These are phyloP conservation scores for Galeopsomyia nigrocyanea DNA, from an alignment of 2,888 invertebrate species.

Conservation along the genomic window DNA sequence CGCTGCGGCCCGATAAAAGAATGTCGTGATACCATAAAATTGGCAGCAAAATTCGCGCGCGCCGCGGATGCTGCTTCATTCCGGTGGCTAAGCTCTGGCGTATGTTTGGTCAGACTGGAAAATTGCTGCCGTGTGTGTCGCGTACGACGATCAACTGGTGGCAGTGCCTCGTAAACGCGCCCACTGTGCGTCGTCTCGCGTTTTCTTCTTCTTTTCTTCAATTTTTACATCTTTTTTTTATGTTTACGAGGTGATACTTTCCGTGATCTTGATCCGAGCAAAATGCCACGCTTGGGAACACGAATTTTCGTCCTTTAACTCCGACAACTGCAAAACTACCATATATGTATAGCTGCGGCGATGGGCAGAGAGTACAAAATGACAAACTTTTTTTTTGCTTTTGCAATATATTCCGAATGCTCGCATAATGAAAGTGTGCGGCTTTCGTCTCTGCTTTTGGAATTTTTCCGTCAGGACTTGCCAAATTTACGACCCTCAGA, in stretches of 20 bases:
- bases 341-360: constrained; percentile 16
- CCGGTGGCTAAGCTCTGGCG: constrained; percentile 8
- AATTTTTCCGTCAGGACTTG: too few species aligned
- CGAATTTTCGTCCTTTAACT: constrained; percentile 6
- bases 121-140: neutral
- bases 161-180: constrained; percentile 33
- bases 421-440: too few species aligned
- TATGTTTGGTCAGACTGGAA: constrained; percentile 4
- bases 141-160: constrained; percentile 41
- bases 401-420: too few species aligned
- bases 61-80: neutral
- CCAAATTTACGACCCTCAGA: too few species aligned
- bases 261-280: too few species aligned
- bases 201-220: neutral
- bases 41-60: neutral
- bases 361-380: neutral
- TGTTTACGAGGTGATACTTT: constrained; percentile 9
- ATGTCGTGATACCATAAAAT: constrained; percentile 12
- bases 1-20: neutral
- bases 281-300: constrained; percentile 30
- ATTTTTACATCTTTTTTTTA: neutral
- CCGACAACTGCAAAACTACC: neutral
- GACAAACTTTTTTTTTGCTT: too few species aligned
- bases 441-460: too few species aligned
- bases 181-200: neutral